Percentiles rank a stretch among this genome's conserved stretches.
phyloP scores from a whole-genome alignment of 2,797 vertebrate genomes.

The Synaphobranchus kaupii region DNA sequence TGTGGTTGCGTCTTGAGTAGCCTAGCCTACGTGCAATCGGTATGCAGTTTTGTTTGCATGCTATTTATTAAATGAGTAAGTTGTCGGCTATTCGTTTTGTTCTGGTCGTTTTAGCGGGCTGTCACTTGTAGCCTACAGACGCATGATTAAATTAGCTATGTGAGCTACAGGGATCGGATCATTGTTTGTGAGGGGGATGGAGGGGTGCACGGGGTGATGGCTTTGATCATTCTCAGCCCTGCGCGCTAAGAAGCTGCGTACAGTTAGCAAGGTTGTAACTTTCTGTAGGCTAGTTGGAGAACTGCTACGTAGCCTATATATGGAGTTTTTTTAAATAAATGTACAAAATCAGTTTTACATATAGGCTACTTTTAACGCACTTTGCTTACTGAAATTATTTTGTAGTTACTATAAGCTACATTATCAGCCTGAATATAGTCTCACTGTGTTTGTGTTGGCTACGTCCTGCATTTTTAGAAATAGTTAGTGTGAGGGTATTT shows the following conservation, averaged over 20 bases:
- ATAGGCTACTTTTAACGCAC: background rate
- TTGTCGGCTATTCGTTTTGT: background rate
- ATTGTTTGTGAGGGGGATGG: background rate
- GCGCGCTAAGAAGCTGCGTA: background rate
- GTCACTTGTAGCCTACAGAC: background rate
- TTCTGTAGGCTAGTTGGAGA: background rate
- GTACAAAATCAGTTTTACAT: background rate
- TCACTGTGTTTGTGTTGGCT: background rate
- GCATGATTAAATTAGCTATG: background rate
- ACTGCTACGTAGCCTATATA: background rate
- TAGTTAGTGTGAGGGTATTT: background rate
- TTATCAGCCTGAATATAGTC: background rate
- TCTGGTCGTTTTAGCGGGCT: background rate
- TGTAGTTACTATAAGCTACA: too few relatives aligned
- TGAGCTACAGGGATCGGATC: background rate
- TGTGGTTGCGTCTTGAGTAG: background rate
- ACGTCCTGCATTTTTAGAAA: background rate
- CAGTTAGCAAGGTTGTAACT: background rate
- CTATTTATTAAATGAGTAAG: background rate
- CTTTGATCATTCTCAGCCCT: background rate
- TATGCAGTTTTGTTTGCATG: background rate
- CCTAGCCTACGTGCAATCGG: background rate
- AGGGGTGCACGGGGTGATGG: conserved; percentile 1
- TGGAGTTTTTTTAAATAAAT: background rate
- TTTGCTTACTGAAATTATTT: background rate